phyloP scores from a whole-genome alignment of 2,113 vertebrate genomes.

The Meleagris gallopavo region DNA sequence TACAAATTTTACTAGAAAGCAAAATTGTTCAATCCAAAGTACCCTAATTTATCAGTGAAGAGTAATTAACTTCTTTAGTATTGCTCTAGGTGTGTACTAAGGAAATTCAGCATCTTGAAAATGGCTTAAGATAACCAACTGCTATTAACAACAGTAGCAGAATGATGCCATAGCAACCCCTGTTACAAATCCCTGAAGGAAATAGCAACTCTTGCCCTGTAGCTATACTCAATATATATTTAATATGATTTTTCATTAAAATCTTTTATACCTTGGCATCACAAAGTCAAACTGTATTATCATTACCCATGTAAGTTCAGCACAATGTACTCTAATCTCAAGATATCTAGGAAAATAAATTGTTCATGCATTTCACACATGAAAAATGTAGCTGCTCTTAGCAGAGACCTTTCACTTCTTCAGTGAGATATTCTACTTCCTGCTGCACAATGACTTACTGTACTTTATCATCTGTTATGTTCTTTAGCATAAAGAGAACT shows the following conservation, averaged over 20 bases:
- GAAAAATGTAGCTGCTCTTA: neutral
- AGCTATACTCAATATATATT: neutral
- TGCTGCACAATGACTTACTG: neutral
- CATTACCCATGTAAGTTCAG: neutral
- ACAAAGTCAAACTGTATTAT: neutral
- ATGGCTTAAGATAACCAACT: neutral
- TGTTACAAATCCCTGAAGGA: neutral
- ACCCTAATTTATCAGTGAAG: neutral
- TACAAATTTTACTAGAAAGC: neutral
- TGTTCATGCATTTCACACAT: neutral
- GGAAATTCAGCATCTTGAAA: neutral
- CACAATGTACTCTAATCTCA: neutral
- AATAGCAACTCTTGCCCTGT: neutral
- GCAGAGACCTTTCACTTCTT: neutral
- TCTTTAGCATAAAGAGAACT: neutral
- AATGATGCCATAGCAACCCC: neutral
- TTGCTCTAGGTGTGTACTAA: neutral
- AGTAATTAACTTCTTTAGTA: neutral
- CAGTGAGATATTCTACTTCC: neutral
- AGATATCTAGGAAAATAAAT: neutral
- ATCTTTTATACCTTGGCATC: neutral
- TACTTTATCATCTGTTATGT: neutral
- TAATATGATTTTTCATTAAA: neutral
- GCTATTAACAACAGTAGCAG: neutral
- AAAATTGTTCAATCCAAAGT: neutral